Evolutionary conservation across 1,140 invertebrate species (phyloP).

Genomic region (Zaprionus camerounensis): DNA sequence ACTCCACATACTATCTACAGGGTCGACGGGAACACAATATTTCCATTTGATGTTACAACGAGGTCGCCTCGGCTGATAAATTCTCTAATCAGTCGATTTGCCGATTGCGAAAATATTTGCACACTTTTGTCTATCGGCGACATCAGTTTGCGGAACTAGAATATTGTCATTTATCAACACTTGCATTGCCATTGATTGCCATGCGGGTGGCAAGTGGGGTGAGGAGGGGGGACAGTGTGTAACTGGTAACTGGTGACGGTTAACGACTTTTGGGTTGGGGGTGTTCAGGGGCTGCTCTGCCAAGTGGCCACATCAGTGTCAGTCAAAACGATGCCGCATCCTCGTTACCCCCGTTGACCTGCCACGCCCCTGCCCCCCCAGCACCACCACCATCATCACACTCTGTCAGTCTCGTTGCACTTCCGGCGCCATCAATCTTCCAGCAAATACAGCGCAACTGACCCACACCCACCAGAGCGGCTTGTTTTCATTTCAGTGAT

Average conservation of each 20-base stretch:
- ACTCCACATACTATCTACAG: constrained; percentile 20
- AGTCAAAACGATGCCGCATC: constrained; percentile 54
- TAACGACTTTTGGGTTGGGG: not conserved
- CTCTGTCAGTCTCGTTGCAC: constrained; percentile 15
- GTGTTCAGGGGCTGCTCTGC: constrained; percentile 6
- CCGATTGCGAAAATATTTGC: constrained; percentile 41
- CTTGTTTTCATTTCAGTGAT: constrained; percentile 36
- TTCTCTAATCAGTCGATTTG: constrained; percentile 68
- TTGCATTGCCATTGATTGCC: constrained; percentile 47
- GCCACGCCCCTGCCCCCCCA: not conserved
- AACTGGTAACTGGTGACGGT: not conserved
- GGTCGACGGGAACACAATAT: constrained; percentile 51
- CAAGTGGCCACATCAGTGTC: constrained; percentile 58
- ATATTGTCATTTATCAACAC: constrained; percentile 55
- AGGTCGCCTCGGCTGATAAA: constrained; percentile 63
- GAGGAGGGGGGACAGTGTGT: not conserved
- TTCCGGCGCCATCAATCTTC: constrained; percentile 76
- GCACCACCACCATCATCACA: not conserved
- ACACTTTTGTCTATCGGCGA: constrained; percentile 54
- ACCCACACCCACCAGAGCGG: constrained; percentile 30
- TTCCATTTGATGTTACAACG: constrained; percentile 68
- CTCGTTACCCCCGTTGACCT: constrained; percentile 24
- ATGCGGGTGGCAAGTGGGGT: not conserved
- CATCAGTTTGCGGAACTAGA: constrained; percentile 68
- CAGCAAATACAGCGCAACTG: constrained; percentile 34